Base-by-base conservation (phyloP, 2,797 vertebrate genomes). In the Champsocephalus esox region DNA sequence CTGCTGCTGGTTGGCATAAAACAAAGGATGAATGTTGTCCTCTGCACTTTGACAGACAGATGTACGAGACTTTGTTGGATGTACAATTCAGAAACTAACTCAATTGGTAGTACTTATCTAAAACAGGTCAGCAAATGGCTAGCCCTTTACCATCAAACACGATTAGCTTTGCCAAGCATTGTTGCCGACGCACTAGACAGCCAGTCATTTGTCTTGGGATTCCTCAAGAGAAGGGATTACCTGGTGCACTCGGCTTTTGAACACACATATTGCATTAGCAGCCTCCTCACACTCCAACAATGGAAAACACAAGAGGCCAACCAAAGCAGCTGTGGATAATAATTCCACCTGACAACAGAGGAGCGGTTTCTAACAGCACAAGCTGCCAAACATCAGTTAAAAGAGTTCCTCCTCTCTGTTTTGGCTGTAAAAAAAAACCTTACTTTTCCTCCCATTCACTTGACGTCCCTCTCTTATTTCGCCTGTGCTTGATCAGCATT, bases 191-290 rank as follows among this genome's bases (percentile, higher is more conserved):
- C 88, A 83, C 79, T 77, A 70, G 19, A 66, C 68, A 68, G 57
- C 65, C 75, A 79, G 58, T 86, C 71, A 80, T 71, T 76, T 73
- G 69, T 76, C 54, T 68, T 24, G 81, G 48, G 52, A 69, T 83
- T 75, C 65, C 66, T 32, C 16, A 73, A 62, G 63, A 61, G 55
- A 58, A 57, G 51, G 59, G 34, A 66, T 68, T 78, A 45, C 75
- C 71, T 50, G 58, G 60, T 32, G 63, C 72, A 46, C 75, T 78
- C 70, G 67, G 58, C 73, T 76, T 65, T 71, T 83, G 77, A 82
- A 80, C 66, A 75, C 78, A 76, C 71, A 70, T 67, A 76, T 85
- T 32, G 65, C 82, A 83, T 90, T 90, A 90, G 86, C 88, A 87
- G 78, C 87, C 76, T 86, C 86, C 85, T 90, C 77, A 87, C 73